Base-by-base conservation (phyloP, 2,888 invertebrate genomes). In the Teleiodes luculella region DNA sequence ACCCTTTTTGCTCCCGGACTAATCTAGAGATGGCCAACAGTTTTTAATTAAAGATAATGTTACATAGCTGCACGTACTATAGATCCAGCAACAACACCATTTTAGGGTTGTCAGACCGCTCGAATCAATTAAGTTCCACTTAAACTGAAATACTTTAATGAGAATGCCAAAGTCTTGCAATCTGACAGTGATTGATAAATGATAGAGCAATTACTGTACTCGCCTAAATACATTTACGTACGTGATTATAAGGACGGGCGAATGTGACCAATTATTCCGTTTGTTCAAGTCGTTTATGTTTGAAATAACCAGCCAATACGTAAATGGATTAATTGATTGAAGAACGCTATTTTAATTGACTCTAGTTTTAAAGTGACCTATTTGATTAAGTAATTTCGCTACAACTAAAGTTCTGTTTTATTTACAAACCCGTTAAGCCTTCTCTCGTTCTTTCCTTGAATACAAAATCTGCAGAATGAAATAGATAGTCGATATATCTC, bases 21-120 rank as follows among this genome's bases (percentile, higher is more conserved):
- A 87, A 89, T 87, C 88, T 84, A 86, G 80, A 77, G 83, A 79
- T 81, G 80, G 83, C 72, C 78, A 69, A 69, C 74, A 61, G 78
- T 78, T 88, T 86, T 86, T 89, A 89, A 89, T 88, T 89, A 88
- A 87, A 86, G 78, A 83, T 86, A 84, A 83, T 83, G 76, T 77
- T 73, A 83, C 86, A 87, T 87, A 81, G 80, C 83, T 73, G 67
- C 87, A 84, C 86, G 88, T 85, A 77, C 68, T 51, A 51, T 74
- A 76, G 64, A 39, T 10, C 37, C 14, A 14, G 16, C 16, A 18
- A 61, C 65, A 61, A 54, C 66, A 57, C 60, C 63, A 57, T 61
- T 55, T 55, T 67, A 83, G 82, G 82, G 84, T 62, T 81, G 77
- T 58, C 58, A 59, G 57, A 59, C 57, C 60, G 56, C 66, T 65